Conservation (phyloP, 2,797 vertebrate species). For the Echiichthys vipera region DNA sequence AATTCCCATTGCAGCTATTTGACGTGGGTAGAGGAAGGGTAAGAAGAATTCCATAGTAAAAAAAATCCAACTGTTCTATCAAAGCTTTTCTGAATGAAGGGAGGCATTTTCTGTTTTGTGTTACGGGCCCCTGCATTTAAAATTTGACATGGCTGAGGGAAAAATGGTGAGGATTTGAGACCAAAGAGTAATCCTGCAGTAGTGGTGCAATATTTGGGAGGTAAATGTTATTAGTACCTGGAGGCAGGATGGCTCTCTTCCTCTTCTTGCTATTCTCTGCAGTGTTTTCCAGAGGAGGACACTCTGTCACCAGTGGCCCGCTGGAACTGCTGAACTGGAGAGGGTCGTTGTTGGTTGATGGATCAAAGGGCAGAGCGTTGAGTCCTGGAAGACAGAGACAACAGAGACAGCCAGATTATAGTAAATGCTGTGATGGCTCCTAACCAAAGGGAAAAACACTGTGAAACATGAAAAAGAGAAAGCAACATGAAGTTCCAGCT, state of each 20-base stretch:
- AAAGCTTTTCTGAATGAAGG: slow-evolving; percentile 25
- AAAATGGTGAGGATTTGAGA: slow-evolving; percentile 41
- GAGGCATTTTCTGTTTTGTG: slow-evolving; percentile 13
- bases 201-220: not conserved
- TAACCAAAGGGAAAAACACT: not conserved
- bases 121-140: slow-evolving; percentile 29
- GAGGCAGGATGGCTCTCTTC: slow-evolving; percentile 86
- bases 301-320: slow-evolving; percentile 82
- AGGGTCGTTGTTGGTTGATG: slow-evolving; percentile 86
- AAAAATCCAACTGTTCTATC: slow-evolving; percentile 41
- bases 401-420: slow-evolving; percentile 20
- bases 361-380: slow-evolving; percentile 90
- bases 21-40: slow-evolving; percentile 24
- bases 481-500: not conserved
- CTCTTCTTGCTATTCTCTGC: slow-evolving; percentile 89
- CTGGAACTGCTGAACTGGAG: slow-evolving; percentile 86
- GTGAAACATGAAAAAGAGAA: not conserved
- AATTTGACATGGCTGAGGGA: slow-evolving; percentile 36
- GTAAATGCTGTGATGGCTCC: not conserved
- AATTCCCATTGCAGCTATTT: slow-evolving; percentile 42
- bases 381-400: slow-evolving; percentile 85
- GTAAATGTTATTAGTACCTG: slow-evolving; percentile 82
- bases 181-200: slow-evolving; percentile 29
- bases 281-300: slow-evolving; percentile 86
- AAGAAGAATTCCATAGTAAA: slow-evolving; percentile 19